These are phyloP conservation scores for Pholis gunnellus DNA, from an alignment of 2,113 vertebrate genomes.

Conservation along the genomic window DNA sequence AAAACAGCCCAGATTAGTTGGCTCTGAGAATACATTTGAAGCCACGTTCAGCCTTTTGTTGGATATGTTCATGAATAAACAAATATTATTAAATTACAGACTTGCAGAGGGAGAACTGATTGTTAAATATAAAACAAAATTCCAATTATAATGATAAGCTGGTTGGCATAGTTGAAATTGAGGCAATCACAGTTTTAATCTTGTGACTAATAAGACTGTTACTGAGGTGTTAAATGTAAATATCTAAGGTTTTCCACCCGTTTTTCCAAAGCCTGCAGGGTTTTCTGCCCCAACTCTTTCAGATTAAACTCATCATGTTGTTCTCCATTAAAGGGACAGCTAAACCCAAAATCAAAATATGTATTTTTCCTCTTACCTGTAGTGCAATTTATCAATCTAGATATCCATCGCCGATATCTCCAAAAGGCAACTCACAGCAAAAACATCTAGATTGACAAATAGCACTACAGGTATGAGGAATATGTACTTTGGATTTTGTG, in stretches of 20 bases:
- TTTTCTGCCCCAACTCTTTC: background rate
- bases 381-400: too few species aligned
- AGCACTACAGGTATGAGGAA: too few species aligned
- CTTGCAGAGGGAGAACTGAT: background rate
- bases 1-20: constrained; percentile 41
- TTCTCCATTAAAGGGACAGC: background rate
- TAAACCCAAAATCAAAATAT: background rate
- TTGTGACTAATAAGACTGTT: background rate
- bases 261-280: background rate
- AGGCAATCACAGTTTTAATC: background rate
- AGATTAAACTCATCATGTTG: background rate
- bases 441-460: too few species aligned
- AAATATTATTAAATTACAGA: background rate
- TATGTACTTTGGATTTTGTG: too few species aligned
- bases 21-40: constrained; percentile 25
- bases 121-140: background rate
- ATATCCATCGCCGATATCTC: too few species aligned
- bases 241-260: background rate
- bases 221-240: background rate
- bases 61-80: background rate
- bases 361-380: background rate
- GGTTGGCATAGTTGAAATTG: background rate
- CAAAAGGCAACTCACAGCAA: too few species aligned
- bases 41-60: constrained; percentile 1
- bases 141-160: background rate